phyloP scores from a whole-genome alignment of 2,888 invertebrate species.

The Baronia brevicornis region DNA sequence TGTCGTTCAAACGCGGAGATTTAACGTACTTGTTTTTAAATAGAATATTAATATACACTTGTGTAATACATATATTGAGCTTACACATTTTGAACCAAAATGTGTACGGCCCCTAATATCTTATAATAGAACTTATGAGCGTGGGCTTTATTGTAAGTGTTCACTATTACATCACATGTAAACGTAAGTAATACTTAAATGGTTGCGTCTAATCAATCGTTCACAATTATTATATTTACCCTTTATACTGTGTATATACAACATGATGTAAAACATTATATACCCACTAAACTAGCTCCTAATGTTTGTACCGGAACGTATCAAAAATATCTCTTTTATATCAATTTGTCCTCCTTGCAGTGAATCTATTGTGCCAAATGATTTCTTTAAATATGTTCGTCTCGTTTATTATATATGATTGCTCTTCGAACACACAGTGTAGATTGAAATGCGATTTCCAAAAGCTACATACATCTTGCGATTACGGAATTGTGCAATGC shows the following conservation, averaged over 20 bases:
- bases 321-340: conserved; percentile 3
- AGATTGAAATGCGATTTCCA: too few species aligned
- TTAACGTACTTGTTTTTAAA: too few species aligned
- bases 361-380: conserved; percentile 8
- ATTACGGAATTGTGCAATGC: too few species aligned
- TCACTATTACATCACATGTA: not conserved
- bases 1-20: too few species aligned
- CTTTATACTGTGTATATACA: conserved; percentile 18
- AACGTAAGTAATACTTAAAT: conserved; percentile 3
- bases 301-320: not conserved
- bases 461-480: too few species aligned
- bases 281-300: too few species aligned
- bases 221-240: conserved; percentile 10
- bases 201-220: conserved; percentile 12
- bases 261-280: not conserved
- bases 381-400: not conserved
- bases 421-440: not conserved
- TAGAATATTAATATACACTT: too few species aligned
- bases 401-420: not conserved
- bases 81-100: too few species aligned
- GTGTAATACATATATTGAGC: too few species aligned
- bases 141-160: too few species aligned
- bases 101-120: too few species aligned
- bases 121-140: too few species aligned
- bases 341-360: not conserved